Conservation (phyloP, 2,888 invertebrate species). For the Chloroclystis v-ata region DNA sequence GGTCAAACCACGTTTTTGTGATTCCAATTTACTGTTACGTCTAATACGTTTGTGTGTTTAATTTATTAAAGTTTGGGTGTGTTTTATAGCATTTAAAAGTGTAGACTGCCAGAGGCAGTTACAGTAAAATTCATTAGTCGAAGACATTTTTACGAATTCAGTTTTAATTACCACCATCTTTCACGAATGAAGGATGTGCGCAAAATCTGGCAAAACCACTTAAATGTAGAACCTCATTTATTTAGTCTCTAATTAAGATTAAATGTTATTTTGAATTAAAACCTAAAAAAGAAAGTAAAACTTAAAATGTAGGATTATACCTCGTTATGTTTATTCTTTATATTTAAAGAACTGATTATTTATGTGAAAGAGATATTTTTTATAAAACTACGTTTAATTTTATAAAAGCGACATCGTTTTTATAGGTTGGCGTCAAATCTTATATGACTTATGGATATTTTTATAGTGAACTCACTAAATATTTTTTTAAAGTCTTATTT, state of each 20-base stretch:
- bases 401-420: no score
- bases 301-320: no score
- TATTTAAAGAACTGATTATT: no score
- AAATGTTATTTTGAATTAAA: no score
- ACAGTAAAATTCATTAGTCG: constrained; percentile 2
- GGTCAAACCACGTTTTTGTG: constrained; percentile 4
- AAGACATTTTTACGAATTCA: background rate
- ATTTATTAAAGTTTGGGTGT: constrained; percentile 10
- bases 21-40: constrained; percentile 12
- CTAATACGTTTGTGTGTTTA: constrained; percentile 4
- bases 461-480: no score
- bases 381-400: no score
- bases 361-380: no score
- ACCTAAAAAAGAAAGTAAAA: no score
- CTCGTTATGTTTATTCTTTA: no score
- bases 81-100: constrained; percentile 8
- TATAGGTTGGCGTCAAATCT: no score
- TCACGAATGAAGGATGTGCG: background rate
- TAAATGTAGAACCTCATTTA: background rate
- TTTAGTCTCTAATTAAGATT: background rate
- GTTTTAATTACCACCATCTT: constrained; percentile 5
- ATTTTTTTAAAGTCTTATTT: no score
- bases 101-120: constrained; percentile 9
- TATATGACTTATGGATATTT: no score
- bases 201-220: background rate